Base-by-base conservation (phyloP, 2,888 invertebrate genomes). In the Lapara coniferarum region DNA sequence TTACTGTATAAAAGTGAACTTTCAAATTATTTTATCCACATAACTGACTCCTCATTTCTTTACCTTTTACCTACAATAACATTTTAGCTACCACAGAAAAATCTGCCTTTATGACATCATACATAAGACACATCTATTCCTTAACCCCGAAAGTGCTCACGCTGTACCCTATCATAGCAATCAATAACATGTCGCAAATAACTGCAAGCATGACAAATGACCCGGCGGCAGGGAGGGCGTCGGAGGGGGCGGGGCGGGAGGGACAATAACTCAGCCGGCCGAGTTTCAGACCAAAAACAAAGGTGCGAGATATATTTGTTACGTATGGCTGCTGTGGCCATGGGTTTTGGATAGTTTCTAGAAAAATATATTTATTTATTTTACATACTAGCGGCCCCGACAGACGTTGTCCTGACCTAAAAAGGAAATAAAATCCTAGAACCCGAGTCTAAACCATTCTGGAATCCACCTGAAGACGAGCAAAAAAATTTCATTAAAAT, bases 181-280 rank as follows among this genome's bases (percentile, higher is more conserved):
- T 85, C 85, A 83, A 85, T 86, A 83, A 76, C 72, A 76, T 77
- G 77, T 78, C 78, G 75, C 75, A 73, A 77, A 78, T 81, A 81
- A 82, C 81, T 84, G 84, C 81, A 82, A 73, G 77, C 79, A 81
- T 85, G 85, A 86, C 81, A 84, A 84, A 86, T 83, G 84, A 81
- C 80, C 77, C 69, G 66, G 76, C 75, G 76, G 70, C 71, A 68
- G 69, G 53, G 59, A 53, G 14, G 53, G 37, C 44, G 80, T 77
- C 77, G 79, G 82, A 81, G 77, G 79, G 79, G 69, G 30, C 10
- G 68, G 59, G 25, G 59, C 30, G 68, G 52, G 58, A 82, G 81
- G 77, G 79, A 79, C 85, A 75, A 84, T 86, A 86, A 86, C 85
- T 86, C 85, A 85, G 76, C 77, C 78, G 83, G 84, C 82, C 81